A percentile compares a stretch with the other conserved stretches of the same genome.
These are phyloP conservation scores for Rapana venosa DNA, from an alignment of 2,888 invertebrate species.

Conservation along the genomic window DNA sequence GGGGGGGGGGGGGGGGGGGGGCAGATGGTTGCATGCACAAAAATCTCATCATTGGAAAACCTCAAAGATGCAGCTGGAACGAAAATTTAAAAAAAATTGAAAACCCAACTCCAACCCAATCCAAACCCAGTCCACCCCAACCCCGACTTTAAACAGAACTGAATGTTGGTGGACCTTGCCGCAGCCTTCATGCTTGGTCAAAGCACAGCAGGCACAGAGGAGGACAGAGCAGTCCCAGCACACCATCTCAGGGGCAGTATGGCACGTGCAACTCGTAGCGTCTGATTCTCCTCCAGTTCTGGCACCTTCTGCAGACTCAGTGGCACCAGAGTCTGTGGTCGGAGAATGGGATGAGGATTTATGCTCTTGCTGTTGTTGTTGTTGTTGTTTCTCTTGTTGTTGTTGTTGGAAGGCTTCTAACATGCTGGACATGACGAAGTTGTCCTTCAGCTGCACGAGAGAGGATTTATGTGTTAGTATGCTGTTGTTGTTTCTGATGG, in stretches of 20 bases:
- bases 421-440: conserved; percentile 31
- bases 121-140: too few relatives aligned
- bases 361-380: background rate
- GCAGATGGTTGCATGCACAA: too few relatives aligned
- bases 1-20: too few relatives aligned
- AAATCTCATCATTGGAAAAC: too few relatives aligned
- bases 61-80: too few relatives aligned
- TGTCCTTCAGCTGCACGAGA: conserved; percentile 16
- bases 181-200: background rate
- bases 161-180: background rate
- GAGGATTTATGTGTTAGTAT: background rate
- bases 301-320: background rate
- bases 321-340: background rate
- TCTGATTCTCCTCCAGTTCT: background rate
- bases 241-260: background rate
- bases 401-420: conserved; percentile 19
- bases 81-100: too few relatives aligned
- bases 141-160: too few relatives aligned
- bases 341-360: background rate
- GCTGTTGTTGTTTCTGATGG: too few relatives aligned
- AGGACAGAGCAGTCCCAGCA: conserved; percentile 24
- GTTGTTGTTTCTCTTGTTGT: background rate
- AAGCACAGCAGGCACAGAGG: background rate
- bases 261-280: background rate
- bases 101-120: too few relatives aligned